Evolutionary conservation across 2,888 invertebrate species (phyloP), one percentile per base, ranked within the genome.

Genomic region (Phyllotreta striolata): DNA sequence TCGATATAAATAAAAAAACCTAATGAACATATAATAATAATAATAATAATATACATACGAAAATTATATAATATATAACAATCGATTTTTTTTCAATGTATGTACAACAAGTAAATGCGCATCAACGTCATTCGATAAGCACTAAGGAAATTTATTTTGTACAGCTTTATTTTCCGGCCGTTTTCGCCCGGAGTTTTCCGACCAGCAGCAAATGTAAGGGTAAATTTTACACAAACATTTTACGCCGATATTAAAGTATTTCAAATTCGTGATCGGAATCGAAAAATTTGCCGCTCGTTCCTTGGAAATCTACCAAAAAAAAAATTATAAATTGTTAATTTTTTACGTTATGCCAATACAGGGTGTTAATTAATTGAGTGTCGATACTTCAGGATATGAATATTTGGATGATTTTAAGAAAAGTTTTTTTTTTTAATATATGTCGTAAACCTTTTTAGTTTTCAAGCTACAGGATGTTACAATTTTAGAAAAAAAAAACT

Each of bases 191-290:
- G n/a, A 2, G 10, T 41, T n/a, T 3, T 41, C 10, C 10, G 10
- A n/a, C 10, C 10, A 41, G 9, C 9, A n/a, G 10, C 10, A 41
- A n/a, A 41, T 41, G 10, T 41, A 39, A 7, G 8, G 6, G 8
- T 41, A 41, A n/a, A 41, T 2, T 3, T 41, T 41, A 24, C 24
- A 24, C 24, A n/a, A n/a, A n/a, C n/a, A 47, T 40, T 55, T 46
- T 44, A 57, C 14, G 44, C 8, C 39, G 40, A 37, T 35, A 55
- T 64, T 88, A 91, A 78, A 93, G 87, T 75, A 93, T 88, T 83
- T 93, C 93, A 78, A 92, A 93, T 76, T 92, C 93, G 71, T 91
- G 91, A 75, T 93, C 93, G 1, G 92, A 92, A 74, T 91, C 90
- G 75, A 89, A 74, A 68, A 86, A 87, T 74, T 86, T 83, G 66